These are phyloP conservation scores for Lasiurus cinereus DNA, from an alignment of 2,113 vertebrate species.

Conservation along the genomic window DNA sequence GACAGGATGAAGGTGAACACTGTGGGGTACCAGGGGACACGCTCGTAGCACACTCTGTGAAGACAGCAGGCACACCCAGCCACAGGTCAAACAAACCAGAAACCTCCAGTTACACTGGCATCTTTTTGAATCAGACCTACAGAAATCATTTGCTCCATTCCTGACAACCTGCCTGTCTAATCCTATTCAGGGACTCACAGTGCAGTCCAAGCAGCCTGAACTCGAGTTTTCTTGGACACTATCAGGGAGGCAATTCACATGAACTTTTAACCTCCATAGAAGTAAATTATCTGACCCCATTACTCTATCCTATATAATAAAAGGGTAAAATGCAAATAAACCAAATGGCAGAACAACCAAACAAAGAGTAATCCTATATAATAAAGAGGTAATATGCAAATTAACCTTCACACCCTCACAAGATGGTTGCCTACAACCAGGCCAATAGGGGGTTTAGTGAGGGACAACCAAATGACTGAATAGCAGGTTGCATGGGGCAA, in stretches of 20 bases:
- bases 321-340: no score
- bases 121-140: not conserved
- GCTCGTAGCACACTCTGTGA: conserved; percentile 95
- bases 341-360: no score
- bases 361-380: no score
- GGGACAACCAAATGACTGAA: no score
- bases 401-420: no score
- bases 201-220: not conserved
- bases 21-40: conserved; percentile 91
- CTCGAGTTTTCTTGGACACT: not conserved
- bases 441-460: no score
- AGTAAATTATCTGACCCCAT: not conserved
- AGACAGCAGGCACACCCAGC: conserved; percentile 56
- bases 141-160: not conserved
- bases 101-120: not conserved
- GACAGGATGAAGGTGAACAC: conserved; percentile 95
- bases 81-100: not conserved
- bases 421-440: no score
- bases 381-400: no score
- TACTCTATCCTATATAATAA: no score
- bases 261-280: not conserved
- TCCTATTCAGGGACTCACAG: not conserved
- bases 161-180: not conserved
- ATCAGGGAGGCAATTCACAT: not conserved
- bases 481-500: no score